Base-by-base conservation (phyloP, 2,113 vertebrate species). In the Psittacula cyanocephala region DNA sequence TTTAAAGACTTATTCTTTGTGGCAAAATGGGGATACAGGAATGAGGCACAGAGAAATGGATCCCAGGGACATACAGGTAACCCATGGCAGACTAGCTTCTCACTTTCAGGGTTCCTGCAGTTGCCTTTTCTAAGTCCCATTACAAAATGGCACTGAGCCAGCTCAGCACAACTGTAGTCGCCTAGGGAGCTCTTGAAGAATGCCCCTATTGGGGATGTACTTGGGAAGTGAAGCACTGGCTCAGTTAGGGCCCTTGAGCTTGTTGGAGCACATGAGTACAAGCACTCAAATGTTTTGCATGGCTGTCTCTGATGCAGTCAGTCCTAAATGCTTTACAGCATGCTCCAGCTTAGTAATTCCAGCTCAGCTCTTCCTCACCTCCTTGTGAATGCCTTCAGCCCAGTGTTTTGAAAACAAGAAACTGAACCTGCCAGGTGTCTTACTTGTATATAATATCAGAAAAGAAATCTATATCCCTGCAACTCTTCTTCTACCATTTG, bases 231-330 rank as follows among this genome's bases (percentile, higher is more conserved):
- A 65, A 55, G 7, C 18, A 5, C 65, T 31, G 65, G 60, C 81
- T 74, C 31, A 44, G 60, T 2, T 28, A 50, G 59, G 52, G 50
- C 50, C 16, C 57, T 31, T 19, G 52, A 47, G 43, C 24, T 1
- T 18, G 37, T 29, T 57, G 57, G 12, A 79, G 67, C 18, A 9
- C 62, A 6, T 1, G 5, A 25, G 46, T 3, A 23, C 0, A 12
- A 68, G 63, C n/a, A 22, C 47, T 6, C 16, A 0, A 0, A 13
- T n/a, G 50, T 28, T 7, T 1, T 28, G 28, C 15, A 1, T 9
- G 44, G 24, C 33, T 49, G 44, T 39, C 29, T 53, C 64, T 28
- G 13, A 25, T 25, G 47, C 28, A 41, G 55, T 7, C 3, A 1
- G 14, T 23, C 47, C 76, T 35, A 27, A 81, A 44, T 7, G 28